phyloP scores from a whole-genome alignment of 2,888 invertebrate species.

The Drosophila trichaetosa region DNA sequence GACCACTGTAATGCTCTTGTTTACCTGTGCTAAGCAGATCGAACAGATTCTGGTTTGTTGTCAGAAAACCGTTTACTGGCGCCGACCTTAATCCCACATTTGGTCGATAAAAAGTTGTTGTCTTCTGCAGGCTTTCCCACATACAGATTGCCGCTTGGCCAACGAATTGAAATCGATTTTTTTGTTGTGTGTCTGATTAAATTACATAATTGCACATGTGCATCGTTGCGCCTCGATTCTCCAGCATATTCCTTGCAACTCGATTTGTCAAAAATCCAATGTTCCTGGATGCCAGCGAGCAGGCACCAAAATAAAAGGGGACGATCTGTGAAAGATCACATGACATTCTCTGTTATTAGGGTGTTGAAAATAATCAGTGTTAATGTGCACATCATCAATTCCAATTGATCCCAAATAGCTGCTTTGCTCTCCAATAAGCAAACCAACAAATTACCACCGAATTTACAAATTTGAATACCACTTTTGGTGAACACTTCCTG shows the following conservation, averaged over 20 bases:
- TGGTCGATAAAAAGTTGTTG: conserved; percentile 65
- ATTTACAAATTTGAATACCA: background rate
- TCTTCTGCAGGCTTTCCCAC: conserved; percentile 63
- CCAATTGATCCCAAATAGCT: conserved; percentile 47
- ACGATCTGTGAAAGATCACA: conserved; percentile 27
- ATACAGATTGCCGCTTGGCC: conserved; percentile 65
- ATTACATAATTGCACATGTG: background rate
- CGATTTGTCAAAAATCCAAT: background rate
- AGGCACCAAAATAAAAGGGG: conserved; percentile 1
- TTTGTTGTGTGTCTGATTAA: background rate
- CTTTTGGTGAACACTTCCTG: background rate
- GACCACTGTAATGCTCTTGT: background rate
- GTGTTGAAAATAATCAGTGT: conserved; percentile 34
- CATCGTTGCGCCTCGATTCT: conserved; percentile 19
- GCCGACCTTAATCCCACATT: background rate
- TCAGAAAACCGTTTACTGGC: background rate
- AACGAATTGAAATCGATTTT: conserved; percentile 1
- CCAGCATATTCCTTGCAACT: background rate
- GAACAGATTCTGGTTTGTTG: background rate
- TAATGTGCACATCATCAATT: conserved; percentile 41
- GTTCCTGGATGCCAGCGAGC: conserved; percentile 1
- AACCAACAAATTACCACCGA: background rate
- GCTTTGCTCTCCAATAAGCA: background rate
- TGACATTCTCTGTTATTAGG: conserved; percentile 31
- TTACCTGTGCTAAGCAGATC: background rate